phyloP scores from a whole-genome alignment of 2,113 vertebrate species.

The Dendropsophus ebraccatus region DNA sequence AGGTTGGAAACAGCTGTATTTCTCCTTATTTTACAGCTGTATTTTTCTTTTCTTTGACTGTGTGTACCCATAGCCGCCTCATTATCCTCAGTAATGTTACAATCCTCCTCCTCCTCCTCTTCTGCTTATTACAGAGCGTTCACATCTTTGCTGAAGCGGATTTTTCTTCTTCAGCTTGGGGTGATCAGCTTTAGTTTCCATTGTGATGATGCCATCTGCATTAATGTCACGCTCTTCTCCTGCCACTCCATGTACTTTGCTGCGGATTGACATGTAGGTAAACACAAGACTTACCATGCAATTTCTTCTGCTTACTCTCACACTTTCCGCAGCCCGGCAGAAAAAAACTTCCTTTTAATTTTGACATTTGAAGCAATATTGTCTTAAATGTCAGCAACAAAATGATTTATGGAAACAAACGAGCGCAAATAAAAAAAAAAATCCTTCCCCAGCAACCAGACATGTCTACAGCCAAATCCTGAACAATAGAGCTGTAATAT shows the following conservation, averaged over 20 bases:
- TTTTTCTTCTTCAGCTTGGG: neutral
- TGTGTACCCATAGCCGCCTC: no score
- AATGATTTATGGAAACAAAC: neutral
- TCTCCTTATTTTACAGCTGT: no score
- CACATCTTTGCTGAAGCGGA: neutral
- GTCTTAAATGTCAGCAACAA: conserved; percentile 4
- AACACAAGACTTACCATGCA: neutral
- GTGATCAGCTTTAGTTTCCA: neutral
- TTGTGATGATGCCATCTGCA: neutral
- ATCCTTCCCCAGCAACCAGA: neutral
- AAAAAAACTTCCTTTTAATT: neutral
- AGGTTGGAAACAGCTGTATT: no score
- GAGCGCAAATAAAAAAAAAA: neutral
- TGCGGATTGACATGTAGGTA: neutral
- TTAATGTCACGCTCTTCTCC: neutral
- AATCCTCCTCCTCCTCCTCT: no score
- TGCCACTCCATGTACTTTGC: neutral
- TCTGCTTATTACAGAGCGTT: neutral
- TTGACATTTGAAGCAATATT: conserved; percentile 11
- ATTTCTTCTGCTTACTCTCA: neutral
- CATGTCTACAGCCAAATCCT: neutral
- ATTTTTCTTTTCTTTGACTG: no score
- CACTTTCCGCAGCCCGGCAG: neutral
- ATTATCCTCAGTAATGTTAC: no score
- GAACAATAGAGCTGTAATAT: neutral